Conservation (phyloP, 2,888 invertebrate genomes). For the Mythimna vitellina region DNA sequence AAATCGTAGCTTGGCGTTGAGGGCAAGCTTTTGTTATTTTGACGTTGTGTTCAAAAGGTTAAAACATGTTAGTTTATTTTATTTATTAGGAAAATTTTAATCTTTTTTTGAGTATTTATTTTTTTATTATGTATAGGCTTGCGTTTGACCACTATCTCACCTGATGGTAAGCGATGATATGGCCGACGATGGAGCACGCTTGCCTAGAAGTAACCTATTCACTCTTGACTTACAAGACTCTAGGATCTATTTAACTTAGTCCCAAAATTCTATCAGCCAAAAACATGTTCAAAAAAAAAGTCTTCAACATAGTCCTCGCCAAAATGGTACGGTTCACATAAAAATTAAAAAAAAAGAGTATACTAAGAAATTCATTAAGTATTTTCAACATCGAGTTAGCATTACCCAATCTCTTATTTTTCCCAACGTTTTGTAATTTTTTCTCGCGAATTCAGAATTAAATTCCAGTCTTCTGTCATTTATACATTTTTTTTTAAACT, state of each 20-base stretch:
- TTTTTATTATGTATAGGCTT: too few species aligned
- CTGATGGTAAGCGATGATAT: too few species aligned
- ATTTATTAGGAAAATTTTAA: too few species aligned
- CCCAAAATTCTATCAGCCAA: slow-evolving; percentile 1
- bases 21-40: too few species aligned
- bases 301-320: not conserved
- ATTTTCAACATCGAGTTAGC: slow-evolving; percentile 50
- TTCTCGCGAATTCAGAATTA: slow-evolving; percentile 57
- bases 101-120: too few species aligned
- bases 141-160: too few species aligned
- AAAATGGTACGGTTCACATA: slow-evolving; percentile 22
- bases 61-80: too few species aligned
- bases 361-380: slow-evolving; percentile 55
- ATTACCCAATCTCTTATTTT: slow-evolving; percentile 31
- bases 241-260: not conserved
- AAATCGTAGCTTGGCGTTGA: too few species aligned
- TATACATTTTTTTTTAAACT: slow-evolving; percentile 52
- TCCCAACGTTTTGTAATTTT: slow-evolving; percentile 33
- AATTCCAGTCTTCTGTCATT: slow-evolving; percentile 58
- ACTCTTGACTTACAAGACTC: not conserved
- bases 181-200: too few species aligned
- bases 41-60: too few species aligned
- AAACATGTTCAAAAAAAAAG: not conserved
- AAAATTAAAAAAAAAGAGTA: slow-evolving; percentile 24
- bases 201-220: too few species aligned